phyloP scores from a whole-genome alignment of 2,888 invertebrate species.

The Melangyna quadrimaculata region DNA sequence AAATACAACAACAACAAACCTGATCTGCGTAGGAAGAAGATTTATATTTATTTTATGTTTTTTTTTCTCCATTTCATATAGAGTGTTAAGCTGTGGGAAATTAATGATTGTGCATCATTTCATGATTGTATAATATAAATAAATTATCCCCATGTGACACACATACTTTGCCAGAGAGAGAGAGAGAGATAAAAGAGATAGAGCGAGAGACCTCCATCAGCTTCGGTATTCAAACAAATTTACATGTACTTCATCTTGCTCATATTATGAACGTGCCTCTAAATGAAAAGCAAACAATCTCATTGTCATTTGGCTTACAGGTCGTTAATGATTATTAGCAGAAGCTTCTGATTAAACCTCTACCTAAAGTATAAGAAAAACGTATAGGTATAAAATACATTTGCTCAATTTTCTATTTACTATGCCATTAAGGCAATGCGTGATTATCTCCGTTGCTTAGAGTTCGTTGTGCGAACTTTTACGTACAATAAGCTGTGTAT shows the following conservation, averaged over 20 bases:
- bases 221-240: background rate
- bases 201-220: background rate
- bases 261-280: constrained; percentile 12
- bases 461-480: constrained; percentile 9
- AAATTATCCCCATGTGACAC: constrained; percentile 42
- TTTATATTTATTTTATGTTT: constrained; percentile 14
- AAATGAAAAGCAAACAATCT: constrained; percentile 63
- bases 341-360: constrained; percentile 27
- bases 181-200: background rate
- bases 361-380: background rate
- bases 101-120: constrained; percentile 26
- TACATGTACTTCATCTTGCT: constrained; percentile 7
- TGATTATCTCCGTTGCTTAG: constrained; percentile 34
- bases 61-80: constrained; percentile 9
- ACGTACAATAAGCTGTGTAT: background rate
- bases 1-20: background rate
- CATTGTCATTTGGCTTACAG: constrained; percentile 48
- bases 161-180: constrained; percentile 14
- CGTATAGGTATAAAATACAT: too few relatives aligned
- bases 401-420: constrained; percentile 37
- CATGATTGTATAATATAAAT: constrained; percentile 20
- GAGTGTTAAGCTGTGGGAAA: constrained; percentile 10
- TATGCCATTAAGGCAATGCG: constrained; percentile 43
- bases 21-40: constrained; percentile 23
- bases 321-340: constrained; percentile 56